Percentiles rank a stretch among this genome's conserved stretches.
Conservation (phyloP, 2,888 invertebrate genomes). For the Yponomeuta malinellus region DNA sequence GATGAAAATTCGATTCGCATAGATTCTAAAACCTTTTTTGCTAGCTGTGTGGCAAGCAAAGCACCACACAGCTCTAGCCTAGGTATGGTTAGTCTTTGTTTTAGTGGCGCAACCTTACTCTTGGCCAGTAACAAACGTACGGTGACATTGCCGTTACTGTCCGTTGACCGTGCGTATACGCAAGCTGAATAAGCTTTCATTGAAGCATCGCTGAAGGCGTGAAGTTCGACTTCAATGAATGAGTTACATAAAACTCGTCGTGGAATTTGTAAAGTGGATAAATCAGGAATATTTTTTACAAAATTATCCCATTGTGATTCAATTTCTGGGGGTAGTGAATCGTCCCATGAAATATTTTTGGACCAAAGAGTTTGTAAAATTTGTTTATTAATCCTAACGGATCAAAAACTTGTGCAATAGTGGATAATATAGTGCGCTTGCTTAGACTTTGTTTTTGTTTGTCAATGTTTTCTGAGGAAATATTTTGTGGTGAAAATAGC, state of each 20-base stretch:
- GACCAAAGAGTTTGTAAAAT: constrained; percentile 14
- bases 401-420: constrained; percentile 20
- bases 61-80: constrained; percentile 7
- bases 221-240: neutral
- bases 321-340: neutral
- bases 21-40: constrained; percentile 5
- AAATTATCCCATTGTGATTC: constrained; percentile 5
- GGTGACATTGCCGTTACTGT: neutral
- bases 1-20: neutral
- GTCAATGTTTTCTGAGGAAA: neutral
- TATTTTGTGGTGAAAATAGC: constrained; percentile 10
- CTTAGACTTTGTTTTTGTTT: constrained; percentile 12
- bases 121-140: neutral
- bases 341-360: constrained; percentile 15
- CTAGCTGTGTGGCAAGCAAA: neutral
- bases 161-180: neutral
- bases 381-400: constrained; percentile 18
- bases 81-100: constrained; percentile 5
- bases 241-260: neutral
- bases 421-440: constrained; percentile 15
- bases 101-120: neutral
- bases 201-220: constrained; percentile 10
- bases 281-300: constrained; percentile 1
- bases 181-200: neutral
- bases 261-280: constrained; percentile 2